Percentiles rank a stretch among this genome's conserved stretches.
These are phyloP conservation scores for Nymphalis polychloros DNA, from an alignment of 2,888 invertebrate genomes.

Conservation along the genomic window DNA sequence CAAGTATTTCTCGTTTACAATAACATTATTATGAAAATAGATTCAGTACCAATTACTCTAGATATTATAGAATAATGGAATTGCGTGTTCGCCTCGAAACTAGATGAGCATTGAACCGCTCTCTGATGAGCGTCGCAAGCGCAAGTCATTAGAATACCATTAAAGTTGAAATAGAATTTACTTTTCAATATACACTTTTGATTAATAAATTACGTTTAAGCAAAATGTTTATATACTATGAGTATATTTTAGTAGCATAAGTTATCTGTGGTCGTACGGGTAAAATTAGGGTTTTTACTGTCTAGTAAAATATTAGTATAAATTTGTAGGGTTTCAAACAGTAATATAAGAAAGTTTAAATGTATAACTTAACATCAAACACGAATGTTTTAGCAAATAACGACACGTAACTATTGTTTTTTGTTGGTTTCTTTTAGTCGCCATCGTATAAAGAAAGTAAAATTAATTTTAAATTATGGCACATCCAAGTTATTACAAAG, in stretches of 20 bases:
- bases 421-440: neutral
- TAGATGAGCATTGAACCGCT: constrained; percentile 31
- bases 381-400: too few relatives aligned
- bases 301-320: too few relatives aligned
- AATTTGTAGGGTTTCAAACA: too few relatives aligned
- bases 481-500: too few relatives aligned
- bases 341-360: too few relatives aligned
- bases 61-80: constrained; percentile 25
- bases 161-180: constrained; percentile 47
- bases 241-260: too few relatives aligned
- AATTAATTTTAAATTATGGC: constrained; percentile 42
- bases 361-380: too few relatives aligned
- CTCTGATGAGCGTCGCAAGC: constrained; percentile 25
- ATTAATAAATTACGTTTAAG: neutral
- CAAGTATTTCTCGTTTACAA: constrained; percentile 22
- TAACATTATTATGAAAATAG: constrained; percentile 31
- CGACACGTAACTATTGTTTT: too few relatives aligned
- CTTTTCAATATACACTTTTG: neutral
- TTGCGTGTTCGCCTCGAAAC: constrained; percentile 30
- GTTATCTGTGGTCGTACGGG: too few relatives aligned
- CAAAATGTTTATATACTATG: too few relatives aligned
- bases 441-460: constrained; percentile 45
- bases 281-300: too few relatives aligned
- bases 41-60: constrained; percentile 26
- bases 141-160: constrained; percentile 17